Base-by-base conservation (phyloP, 2,888 invertebrate genomes). In the Orthosia cruda region DNA sequence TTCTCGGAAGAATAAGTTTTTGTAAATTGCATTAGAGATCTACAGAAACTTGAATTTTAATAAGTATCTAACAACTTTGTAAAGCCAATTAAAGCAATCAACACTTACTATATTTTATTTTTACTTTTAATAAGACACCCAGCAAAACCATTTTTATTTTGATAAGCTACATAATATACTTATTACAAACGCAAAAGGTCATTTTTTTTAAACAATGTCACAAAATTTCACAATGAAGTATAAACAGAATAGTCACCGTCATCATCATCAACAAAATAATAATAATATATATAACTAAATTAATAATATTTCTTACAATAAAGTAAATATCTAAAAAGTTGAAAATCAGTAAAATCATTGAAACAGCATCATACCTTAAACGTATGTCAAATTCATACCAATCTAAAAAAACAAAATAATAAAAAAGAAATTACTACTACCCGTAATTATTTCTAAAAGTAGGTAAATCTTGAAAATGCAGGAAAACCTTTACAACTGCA, bases 1-100 rank as follows among this genome's bases (percentile, higher is more conserved):
- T 80, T 26, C 66, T 74, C 18, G 12, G 57, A 57, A 69, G 50
- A 16, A 9, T 13, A 23, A 18, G 13, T 40, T 49, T 52, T 57
- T 61, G 49, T 45, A 16, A 54, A 66, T 65, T 23, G 18, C 2
- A 18, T 15, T 32, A 58, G 50, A 69, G 23, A 54, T 18, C 18
- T 16, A 18, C n/a, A 2, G 4, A 5, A 45, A 13, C 49, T 16
- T 18, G 2, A 57, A 26, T 45, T 50, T 20, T 45, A 20, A 15
- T 15, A 15, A 61, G 2, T 45, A 45, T 3, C 0, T 32, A 32
- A 40, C 11, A 12, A 3, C 16, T 32, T n/a, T 61, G 20, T 20
- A 61, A 61, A 45, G 1, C 3, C 40, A 59, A 26, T 26, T 26
- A 26, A 23, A 23, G 32, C 12, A n/a, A 18, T 58, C 32, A 23